phyloP scores from a whole-genome alignment of 2,797 vertebrate species.

The Remorina albescens region DNA sequence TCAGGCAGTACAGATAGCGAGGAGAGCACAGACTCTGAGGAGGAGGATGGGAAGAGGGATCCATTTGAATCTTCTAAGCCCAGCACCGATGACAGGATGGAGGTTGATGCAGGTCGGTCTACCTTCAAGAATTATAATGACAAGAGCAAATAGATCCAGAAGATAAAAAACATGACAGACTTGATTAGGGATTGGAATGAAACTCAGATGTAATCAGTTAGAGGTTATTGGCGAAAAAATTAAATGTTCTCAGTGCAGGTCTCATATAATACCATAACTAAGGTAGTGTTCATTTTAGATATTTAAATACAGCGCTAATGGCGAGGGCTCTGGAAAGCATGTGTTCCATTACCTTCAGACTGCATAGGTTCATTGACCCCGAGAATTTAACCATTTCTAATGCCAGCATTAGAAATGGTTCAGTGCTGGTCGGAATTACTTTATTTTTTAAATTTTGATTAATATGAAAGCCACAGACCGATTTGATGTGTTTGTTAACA shows the following conservation, averaged over 20 bases:
- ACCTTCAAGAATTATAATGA: not conserved
- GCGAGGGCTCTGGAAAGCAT: not conserved
- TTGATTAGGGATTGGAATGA: not conserved
- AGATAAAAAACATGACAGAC: not conserved
- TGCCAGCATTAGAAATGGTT: not conserved
- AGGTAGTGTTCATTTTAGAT: not conserved
- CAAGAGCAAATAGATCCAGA: not conserved
- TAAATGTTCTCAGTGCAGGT: not conserved
- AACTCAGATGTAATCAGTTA: not conserved
- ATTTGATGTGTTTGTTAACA: not conserved
- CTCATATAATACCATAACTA: not conserved
- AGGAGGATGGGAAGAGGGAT: slow-evolving; percentile 94
- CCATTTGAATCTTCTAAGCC: slow-evolving; percentile 87
- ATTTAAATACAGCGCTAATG: not conserved
- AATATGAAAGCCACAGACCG: not conserved
- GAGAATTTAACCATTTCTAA: no score
- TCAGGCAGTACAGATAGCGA: slow-evolving; percentile 98
- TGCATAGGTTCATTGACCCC: no score
- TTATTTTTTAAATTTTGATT: no score
- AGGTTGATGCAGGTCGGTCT: slow-evolving; percentile 91
- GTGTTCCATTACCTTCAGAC: no score
- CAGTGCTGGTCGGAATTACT: no score
- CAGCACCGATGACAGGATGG: slow-evolving; percentile 94
- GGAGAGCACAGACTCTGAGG: slow-evolving; percentile 98
- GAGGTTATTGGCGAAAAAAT: not conserved